Conservation (phyloP, 2,797 vertebrate genomes). For the Silurus aristotelis region DNA sequence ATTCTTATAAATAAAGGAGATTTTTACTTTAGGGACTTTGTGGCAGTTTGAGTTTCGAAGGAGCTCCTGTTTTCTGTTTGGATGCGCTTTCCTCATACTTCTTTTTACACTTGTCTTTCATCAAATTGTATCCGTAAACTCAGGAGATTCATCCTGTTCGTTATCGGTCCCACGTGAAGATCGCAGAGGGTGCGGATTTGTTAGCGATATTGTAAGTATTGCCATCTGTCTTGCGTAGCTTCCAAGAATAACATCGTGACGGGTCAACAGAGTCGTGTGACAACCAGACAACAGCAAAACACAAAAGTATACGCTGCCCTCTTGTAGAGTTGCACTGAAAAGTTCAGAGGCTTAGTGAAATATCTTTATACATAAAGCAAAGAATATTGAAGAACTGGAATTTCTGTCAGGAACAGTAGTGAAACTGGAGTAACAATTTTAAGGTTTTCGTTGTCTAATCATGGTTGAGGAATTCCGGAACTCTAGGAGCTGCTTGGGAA, state of each 20-base stretch:
- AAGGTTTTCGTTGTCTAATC: neutral
- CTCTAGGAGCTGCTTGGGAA: no score
- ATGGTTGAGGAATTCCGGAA: no score
- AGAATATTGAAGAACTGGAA: neutral
- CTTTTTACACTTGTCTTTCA: neutral
- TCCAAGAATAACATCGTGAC: constrained; percentile 45
- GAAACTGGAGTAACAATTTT: neutral
- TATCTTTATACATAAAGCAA: neutral
- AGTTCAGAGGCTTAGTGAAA: neutral
- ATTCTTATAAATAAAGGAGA: neutral
- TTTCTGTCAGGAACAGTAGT: neutral
- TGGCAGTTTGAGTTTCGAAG: no score
- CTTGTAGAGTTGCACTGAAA: neutral
- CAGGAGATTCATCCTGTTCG: neutral
- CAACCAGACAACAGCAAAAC: constrained; percentile 16
- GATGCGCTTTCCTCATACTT: neutral
- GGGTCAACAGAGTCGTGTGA: constrained; percentile 3
- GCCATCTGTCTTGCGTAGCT: constrained; percentile 12
- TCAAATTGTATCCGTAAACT: neutral
- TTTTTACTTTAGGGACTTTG: neutral
- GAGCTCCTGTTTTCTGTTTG: neutral
- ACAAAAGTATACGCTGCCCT: neutral
- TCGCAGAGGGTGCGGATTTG: constrained; percentile 18
- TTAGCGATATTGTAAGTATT: constrained; percentile 11
- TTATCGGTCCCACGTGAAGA: neutral